Evolutionary conservation across 23 tunicate genomes (phyloP).

Genomic region (Diplosoma virens): DNA sequence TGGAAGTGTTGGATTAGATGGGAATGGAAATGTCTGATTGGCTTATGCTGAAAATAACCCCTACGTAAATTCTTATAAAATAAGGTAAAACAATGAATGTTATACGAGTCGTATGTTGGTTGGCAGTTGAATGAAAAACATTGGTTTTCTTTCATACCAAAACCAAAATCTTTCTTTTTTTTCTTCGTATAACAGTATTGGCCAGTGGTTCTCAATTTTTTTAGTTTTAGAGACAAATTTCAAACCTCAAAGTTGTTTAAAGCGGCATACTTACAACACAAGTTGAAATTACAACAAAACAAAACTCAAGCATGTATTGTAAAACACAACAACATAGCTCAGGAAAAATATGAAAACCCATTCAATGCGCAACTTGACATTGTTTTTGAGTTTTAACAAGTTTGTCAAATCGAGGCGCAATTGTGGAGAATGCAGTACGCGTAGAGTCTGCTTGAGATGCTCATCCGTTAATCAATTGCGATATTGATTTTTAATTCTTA

Average conservation of each 20-base stretch:
- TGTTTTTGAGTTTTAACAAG: constrained; percentile 26
- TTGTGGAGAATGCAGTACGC: constrained; percentile 37
- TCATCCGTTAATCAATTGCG: constrained; percentile 45
- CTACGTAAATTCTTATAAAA: too few species aligned
- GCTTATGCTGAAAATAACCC: too few species aligned
- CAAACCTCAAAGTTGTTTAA: constrained; percentile 9
- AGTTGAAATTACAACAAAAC: constrained; percentile 2
- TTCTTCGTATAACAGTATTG: background rate
- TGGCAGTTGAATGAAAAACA: too few species aligned
- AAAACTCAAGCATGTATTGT: constrained; percentile 15
- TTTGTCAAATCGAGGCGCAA: constrained; percentile 28
- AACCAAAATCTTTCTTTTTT: too few species aligned
- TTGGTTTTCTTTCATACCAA: too few species aligned
- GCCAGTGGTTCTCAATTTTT: constrained; percentile 18
- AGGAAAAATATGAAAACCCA: background rate
- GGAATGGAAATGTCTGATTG: too few species aligned
- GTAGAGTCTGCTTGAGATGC: constrained; percentile 54
- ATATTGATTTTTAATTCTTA: constrained; percentile 60
- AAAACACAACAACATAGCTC: constrained; percentile 8
- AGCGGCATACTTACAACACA: background rate
- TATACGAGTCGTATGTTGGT: too few species aligned
- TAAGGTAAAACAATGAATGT: too few species aligned
- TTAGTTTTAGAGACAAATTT: constrained; percentile 22
- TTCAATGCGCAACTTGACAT: constrained; percentile 18
- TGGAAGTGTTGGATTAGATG: too few species aligned